phyloP scores from a whole-genome alignment of 2,888 invertebrate species.

The Cryptocephalus primarius region DNA sequence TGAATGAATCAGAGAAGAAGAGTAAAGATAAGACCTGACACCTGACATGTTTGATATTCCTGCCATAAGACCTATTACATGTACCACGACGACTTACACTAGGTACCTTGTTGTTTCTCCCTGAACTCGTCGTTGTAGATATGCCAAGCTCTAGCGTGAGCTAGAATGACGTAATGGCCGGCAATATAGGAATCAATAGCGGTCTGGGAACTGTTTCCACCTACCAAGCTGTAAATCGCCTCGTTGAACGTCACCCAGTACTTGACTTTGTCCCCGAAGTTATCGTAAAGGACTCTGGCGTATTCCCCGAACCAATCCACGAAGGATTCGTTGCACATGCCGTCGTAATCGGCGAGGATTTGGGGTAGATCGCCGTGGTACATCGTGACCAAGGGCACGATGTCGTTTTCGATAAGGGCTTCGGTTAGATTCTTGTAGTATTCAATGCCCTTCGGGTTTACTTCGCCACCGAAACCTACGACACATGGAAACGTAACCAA shows the following conservation, averaged over 20 bases:
- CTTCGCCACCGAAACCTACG: constrained; percentile 49
- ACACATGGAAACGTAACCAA: neutral
- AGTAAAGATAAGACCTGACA: too few relatives aligned
- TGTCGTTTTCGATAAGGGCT: constrained; percentile 40
- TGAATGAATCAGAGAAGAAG: too few relatives aligned
- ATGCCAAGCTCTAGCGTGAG: constrained; percentile 54
- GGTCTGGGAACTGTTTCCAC: constrained; percentile 29
- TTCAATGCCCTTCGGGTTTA: constrained; percentile 58
- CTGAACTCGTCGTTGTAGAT: constrained; percentile 49
- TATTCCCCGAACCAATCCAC: constrained; percentile 37
- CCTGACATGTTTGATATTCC: constrained; percentile 40
- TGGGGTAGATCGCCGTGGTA: constrained; percentile 47
- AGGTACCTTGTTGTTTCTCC: constrained; percentile 14
- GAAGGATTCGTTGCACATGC: constrained; percentile 51
- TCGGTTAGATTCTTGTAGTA: constrained; percentile 16
- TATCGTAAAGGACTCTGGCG: constrained; percentile 36
- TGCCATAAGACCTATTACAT: constrained; percentile 45
- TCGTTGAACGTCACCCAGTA: constrained; percentile 45
- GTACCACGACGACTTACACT: constrained; percentile 41
- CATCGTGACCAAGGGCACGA: constrained; percentile 44
- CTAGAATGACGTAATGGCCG: constrained; percentile 49
- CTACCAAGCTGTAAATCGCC: constrained; percentile 26
- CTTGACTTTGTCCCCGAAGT: constrained; percentile 28
- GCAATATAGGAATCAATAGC: constrained; percentile 48
- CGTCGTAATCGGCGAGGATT: constrained; percentile 45